Conservation (phyloP, 2,797 vertebrate species). For the Cirrhinus molitorella region DNA sequence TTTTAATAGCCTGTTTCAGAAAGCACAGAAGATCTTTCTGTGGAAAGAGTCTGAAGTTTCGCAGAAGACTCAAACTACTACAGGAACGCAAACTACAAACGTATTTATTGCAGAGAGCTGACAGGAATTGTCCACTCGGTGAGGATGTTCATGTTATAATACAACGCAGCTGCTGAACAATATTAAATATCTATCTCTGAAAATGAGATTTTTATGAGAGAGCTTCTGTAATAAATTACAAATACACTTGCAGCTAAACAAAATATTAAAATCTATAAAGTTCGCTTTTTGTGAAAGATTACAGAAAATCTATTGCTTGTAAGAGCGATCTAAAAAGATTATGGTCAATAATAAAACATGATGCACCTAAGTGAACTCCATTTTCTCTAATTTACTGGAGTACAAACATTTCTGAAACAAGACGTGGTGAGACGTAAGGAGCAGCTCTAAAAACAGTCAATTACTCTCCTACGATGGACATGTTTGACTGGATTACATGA, state of each 20-base stretch:
- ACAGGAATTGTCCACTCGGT: slow-evolving; percentile 69
- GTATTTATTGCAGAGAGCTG: slow-evolving; percentile 75
- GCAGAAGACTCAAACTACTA: slow-evolving; percentile 40
- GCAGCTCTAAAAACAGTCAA: slow-evolving; percentile 3
- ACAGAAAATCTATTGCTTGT: slow-evolving; percentile 1
- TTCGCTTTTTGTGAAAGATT: not conserved
- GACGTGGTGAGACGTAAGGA: not conserved
- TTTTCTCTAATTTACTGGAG: slow-evolving; percentile 17
- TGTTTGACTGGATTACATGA: slow-evolving; percentile 69
- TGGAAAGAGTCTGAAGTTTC: slow-evolving; percentile 50
- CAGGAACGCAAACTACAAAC: slow-evolving; percentile 73
- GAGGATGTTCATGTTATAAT: not conserved
- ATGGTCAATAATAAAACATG: slow-evolving; percentile 10
- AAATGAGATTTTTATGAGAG: not conserved
- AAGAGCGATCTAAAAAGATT: slow-evolving; percentile 41
- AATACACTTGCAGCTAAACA: not conserved
- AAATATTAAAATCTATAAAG: not conserved
- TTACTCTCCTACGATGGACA: not conserved
- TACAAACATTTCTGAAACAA: not conserved
- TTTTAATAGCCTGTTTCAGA: slow-evolving; percentile 69
- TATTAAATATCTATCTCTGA: not conserved
- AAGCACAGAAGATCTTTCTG: slow-evolving; percentile 62
- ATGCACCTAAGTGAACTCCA: slow-evolving; percentile 15
- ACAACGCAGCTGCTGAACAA: slow-evolving; percentile 31
- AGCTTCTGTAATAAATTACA: not conserved